These are phyloP conservation scores for Phylloscopus whistleri DNA, from an alignment of 2,113 vertebrate species.

Conservation along the genomic window DNA sequence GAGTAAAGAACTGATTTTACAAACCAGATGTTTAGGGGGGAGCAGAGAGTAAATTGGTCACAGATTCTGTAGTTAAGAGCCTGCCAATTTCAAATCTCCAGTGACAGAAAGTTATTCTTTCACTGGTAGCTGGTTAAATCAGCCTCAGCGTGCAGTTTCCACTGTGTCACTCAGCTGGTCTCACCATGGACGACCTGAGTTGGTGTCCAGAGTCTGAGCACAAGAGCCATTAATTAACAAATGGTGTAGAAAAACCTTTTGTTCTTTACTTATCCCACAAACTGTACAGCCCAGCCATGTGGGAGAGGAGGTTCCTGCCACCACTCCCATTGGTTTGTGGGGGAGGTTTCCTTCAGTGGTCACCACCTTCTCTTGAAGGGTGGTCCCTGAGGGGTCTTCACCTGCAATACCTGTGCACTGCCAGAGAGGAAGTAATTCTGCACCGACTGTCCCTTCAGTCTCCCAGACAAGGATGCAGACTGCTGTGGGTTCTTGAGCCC, in stretches of 20 bases:
- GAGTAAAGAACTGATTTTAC: background rate
- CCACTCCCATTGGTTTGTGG: background rate
- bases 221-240: background rate
- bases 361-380: background rate
- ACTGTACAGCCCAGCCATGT: accelerated
- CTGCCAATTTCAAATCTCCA: background rate
- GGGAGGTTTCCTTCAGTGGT: background rate
- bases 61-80: background rate
- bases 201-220: background rate
- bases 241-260: background rate
- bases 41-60: conserved; percentile 1
- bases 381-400: background rate
- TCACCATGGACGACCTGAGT: background rate
- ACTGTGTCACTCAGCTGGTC: background rate
- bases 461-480: background rate
- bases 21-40: background rate
- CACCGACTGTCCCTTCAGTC: background rate
- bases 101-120: background rate
- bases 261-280: background rate
- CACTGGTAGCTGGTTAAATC: background rate
- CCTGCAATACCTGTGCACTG: background rate
- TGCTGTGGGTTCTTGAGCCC: background rate
- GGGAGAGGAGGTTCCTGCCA: background rate
- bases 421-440: background rate
- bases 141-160: background rate